Base-by-base conservation (phyloP, 2,797 vertebrate genomes). In the Tapirus indicus region DNA sequence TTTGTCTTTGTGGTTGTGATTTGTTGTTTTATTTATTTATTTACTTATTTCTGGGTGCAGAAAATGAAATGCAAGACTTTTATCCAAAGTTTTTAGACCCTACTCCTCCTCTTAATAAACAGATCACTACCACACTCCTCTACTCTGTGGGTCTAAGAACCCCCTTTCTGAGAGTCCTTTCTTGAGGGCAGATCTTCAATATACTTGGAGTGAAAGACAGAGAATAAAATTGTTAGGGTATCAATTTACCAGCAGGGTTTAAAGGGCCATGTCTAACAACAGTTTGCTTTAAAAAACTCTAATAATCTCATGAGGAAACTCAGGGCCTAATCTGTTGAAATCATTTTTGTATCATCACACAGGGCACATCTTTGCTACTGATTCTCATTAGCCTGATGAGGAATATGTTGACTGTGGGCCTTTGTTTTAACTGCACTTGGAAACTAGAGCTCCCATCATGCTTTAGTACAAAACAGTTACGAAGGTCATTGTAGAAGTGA, bases 221-320 rank as follows among this genome's bases (percentile, higher is more conserved):
- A 90, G 88, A 95, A 94, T 87, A 94, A 95, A 96, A 97, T 75
- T 91, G 72, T 91, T 95, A 54, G 44, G 18, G 20, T 92, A 84
- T 94, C 88, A 94, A 95, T 83, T 97, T 94, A 75, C 56, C 58
- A 92, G 75, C 38, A 62, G 38, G 32, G 17, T 44, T 95, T 89
- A 94, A 88, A 97, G 18, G 47, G 6, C 84, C 32, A 5, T 88
- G 14, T 91, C 92, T 52, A 78, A 92, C 56, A 93, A 93, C 23
- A 60, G 44, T 92, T 91, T 92, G 20, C 32, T 86, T 97, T 86
- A 29, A 91, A 97, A 85, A 62, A 27, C 77, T 86, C 29, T 90
- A 68, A 95, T 89, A 56, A 80, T 71, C 62, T 95, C 60, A 38
- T 6, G 32, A 94, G 32, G 68, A 88, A 75, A n/a, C 27, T 58